These are phyloP conservation scores for Euwallacea fornicatus DNA, from an alignment of 1,140 invertebrate genomes.

Conservation along the genomic window DNA sequence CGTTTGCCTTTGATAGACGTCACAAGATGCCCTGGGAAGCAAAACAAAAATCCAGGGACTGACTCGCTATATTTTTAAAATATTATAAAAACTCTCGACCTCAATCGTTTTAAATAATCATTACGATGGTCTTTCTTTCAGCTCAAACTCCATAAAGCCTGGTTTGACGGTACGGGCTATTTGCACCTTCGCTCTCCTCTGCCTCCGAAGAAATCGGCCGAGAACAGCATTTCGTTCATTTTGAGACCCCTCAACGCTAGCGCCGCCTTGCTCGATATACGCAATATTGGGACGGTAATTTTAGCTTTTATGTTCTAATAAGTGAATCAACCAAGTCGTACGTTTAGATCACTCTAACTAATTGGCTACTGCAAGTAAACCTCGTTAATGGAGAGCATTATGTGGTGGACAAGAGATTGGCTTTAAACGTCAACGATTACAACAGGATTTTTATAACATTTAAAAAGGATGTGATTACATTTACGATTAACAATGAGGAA, in stretches of 20 bases:
- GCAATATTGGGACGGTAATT: constrained; percentile 29
- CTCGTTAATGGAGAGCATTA: constrained; percentile 31
- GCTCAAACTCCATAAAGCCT: constrained; percentile 34
- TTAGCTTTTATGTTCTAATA: background rate
- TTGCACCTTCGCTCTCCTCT: constrained; percentile 13
- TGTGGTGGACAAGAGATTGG: constrained; percentile 4
- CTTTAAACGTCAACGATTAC: constrained; percentile 32
- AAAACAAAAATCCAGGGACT: too few relatives aligned
- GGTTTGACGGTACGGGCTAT: constrained; percentile 36
- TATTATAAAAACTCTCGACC: too few relatives aligned
- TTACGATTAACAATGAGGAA: constrained; percentile 35
- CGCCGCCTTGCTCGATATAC: constrained; percentile 47
- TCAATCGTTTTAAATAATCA: background rate
- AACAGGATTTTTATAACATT: constrained; percentile 30
- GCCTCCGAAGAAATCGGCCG: constrained; percentile 12
- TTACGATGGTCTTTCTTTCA: constrained; percentile 12
- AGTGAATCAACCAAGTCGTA: too few relatives aligned
- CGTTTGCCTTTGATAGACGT: too few relatives aligned
- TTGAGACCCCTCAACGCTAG: constrained; percentile 31
- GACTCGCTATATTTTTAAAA: too few relatives aligned
- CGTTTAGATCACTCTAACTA: constrained; percentile 23
- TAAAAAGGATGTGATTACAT: constrained; percentile 17
- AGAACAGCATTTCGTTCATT: constrained; percentile 25
- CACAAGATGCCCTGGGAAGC: too few relatives aligned
- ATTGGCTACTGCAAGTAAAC: constrained; percentile 20